Evolutionary conservation across 2,888 invertebrate genomes (phyloP).

Genomic region (Hypselothyrea guttata): DNA sequence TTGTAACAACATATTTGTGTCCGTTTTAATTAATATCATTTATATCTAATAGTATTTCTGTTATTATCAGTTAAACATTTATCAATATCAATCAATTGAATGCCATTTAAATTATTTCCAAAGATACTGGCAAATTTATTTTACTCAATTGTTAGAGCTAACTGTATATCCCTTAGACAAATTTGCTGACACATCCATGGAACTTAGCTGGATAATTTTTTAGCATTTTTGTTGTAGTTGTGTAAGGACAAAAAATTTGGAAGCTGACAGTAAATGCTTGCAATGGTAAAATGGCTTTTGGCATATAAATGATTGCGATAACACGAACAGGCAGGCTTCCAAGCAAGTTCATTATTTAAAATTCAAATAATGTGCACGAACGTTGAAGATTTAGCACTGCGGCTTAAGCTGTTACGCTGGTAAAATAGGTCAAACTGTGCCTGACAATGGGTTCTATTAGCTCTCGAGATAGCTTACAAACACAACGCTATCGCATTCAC

Average conservation of each 20-base stretch:
- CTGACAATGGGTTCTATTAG: conserved; percentile 44
- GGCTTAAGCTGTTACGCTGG: conserved; percentile 7
- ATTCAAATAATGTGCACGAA: conserved; percentile 49
- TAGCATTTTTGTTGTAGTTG: no score
- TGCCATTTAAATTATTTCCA: no score
- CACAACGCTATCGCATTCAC: neutral
- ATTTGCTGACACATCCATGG: no score
- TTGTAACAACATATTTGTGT: no score
- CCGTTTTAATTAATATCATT: no score
- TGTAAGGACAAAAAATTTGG: neutral
- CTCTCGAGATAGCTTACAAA: conserved; percentile 20
- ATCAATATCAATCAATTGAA: no score
- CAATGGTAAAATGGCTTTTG: neutral
- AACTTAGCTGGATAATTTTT: no score
- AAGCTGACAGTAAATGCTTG: conserved; percentile 1
- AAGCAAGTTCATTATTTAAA: conserved; percentile 45
- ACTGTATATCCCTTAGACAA: no score
- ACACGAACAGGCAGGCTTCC: conserved; percentile 49
- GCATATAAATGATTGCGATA: conserved; percentile 54
- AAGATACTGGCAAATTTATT: no score
- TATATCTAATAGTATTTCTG: no score
- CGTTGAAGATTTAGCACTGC: conserved; percentile 15
- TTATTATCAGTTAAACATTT: no score
- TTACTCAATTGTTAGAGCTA: no score
- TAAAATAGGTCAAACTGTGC: conserved; percentile 43